Conservation (phyloP, 2,113 vertebrate species). For the Eulemur macaco region DNA sequence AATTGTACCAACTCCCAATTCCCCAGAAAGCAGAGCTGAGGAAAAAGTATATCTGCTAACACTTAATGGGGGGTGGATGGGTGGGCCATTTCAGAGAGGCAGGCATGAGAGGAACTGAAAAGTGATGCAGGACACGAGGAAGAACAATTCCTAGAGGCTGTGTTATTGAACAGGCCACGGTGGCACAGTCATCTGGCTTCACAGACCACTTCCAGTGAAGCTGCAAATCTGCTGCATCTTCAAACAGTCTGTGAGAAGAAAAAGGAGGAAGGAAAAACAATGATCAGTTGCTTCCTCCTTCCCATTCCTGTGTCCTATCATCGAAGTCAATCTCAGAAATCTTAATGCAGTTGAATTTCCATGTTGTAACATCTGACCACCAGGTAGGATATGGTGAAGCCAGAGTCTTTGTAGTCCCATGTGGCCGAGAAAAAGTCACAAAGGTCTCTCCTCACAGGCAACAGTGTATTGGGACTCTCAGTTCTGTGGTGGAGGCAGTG, state of each 20-base stretch:
- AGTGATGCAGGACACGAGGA: neutral
- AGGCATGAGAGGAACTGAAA: neutral
- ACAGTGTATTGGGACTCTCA: accelerated
- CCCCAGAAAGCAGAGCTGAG: neutral
- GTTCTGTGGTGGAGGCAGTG: accelerated
- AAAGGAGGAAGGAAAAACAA: neutral
- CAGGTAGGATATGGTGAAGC: neutral
- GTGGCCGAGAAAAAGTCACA: no score
- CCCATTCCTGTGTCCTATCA: neutral
- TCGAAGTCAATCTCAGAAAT: neutral
- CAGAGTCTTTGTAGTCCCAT: neutral
- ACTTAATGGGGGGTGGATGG: neutral
- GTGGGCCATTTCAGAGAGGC: neutral
- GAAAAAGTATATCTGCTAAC: neutral
- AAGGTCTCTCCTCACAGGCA: neutral
- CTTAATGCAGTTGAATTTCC: neutral
- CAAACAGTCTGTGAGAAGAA: neutral
- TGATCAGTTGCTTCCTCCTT: neutral
- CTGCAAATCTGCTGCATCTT: neutral
- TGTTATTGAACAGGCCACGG: neutral
- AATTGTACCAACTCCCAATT: neutral
- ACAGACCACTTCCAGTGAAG: neutral
- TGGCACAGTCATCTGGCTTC: neutral
- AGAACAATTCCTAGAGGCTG: neutral
- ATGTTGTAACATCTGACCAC: neutral